Evolutionary conservation across 2,888 invertebrate genomes (phyloP).

Genomic region (Muschampia plurimacula): DNA sequence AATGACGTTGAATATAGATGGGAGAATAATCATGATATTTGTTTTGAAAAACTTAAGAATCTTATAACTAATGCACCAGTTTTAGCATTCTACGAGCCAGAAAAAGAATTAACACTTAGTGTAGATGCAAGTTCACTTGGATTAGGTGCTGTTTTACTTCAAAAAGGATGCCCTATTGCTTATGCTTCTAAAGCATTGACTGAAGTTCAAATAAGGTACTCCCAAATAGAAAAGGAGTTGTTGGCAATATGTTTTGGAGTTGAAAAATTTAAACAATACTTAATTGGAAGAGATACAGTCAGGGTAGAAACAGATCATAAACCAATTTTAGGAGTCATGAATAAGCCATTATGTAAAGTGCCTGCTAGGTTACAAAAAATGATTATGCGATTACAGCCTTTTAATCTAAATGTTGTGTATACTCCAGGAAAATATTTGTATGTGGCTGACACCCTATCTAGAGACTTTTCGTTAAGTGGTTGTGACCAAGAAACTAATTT

Average conservation of each 20-base stretch:
- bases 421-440: slow-evolving; percentile 20
- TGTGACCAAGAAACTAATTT: slow-evolving; percentile 15
- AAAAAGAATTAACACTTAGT: slow-evolving; percentile 4
- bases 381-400: slow-evolving; percentile 5
- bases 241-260: not conserved
- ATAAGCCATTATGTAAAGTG: not conserved
- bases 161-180: slow-evolving; percentile 16
- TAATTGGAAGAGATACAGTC: not conserved
- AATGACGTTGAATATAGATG: slow-evolving; percentile 22
- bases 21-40: slow-evolving; percentile 18
- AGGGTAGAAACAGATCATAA: not conserved
- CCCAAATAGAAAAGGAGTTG: not conserved
- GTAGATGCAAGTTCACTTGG: slow-evolving; percentile 14
- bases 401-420: slow-evolving; percentile 11
- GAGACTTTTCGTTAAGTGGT: slow-evolving; percentile 12
- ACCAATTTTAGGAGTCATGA: slow-evolving; percentile 1
- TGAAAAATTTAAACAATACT: not conserved
- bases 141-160: slow-evolving; percentile 15
- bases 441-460: slow-evolving; percentile 10
- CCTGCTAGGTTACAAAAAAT: not conserved
- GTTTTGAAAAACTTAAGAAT: slow-evolving; percentile 22
- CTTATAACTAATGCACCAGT: slow-evolving; percentile 17
- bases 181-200: slow-evolving; percentile 20
- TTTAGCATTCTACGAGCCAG: not conserved
- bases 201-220: slow-evolving; percentile 15